phyloP scores from a whole-genome alignment of 2,888 invertebrate genomes.

The Drosophila prostipennis region DNA sequence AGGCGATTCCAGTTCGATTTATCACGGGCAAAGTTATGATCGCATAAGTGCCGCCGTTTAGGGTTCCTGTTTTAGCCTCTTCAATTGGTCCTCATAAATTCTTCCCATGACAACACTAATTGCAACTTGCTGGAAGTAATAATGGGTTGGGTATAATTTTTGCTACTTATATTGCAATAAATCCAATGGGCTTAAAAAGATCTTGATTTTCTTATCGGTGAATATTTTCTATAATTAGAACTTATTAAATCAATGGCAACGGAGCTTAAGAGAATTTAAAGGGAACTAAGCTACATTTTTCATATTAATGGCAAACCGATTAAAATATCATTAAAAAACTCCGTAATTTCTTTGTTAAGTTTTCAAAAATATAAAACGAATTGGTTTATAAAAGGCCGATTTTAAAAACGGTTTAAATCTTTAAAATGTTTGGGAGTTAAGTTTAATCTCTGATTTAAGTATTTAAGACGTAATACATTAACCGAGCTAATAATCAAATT shows the following conservation, averaged over 20 bases:
- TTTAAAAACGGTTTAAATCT: too few relatives aligned
- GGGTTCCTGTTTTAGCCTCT: slow-evolving; percentile 47
- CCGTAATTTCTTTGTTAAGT: too few relatives aligned
- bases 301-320: too few relatives aligned
- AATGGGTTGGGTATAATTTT: slow-evolving; percentile 12
- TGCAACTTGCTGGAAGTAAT: slow-evolving; percentile 38
- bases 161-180: slow-evolving; percentile 21
- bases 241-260: not conserved
- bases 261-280: not conserved
- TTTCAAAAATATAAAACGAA: too few relatives aligned
- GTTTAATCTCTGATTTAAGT: not conserved
- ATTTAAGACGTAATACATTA: not conserved
- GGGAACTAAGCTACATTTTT: too few relatives aligned
- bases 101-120: slow-evolving; percentile 67
- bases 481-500: not conserved
- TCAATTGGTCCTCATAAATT: slow-evolving; percentile 65
- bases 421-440: too few relatives aligned
- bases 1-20: slow-evolving; percentile 70
- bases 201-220: slow-evolving; percentile 7
- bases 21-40: slow-evolving; percentile 71
- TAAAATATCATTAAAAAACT: too few relatives aligned
- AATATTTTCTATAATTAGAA: not conserved
- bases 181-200: slow-evolving; percentile 11
- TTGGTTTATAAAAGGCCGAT: too few relatives aligned
- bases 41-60: slow-evolving; percentile 70